Evolutionary conservation across 2,113 vertebrate species (phyloP).

Genomic region (Otus sunia): DNA sequence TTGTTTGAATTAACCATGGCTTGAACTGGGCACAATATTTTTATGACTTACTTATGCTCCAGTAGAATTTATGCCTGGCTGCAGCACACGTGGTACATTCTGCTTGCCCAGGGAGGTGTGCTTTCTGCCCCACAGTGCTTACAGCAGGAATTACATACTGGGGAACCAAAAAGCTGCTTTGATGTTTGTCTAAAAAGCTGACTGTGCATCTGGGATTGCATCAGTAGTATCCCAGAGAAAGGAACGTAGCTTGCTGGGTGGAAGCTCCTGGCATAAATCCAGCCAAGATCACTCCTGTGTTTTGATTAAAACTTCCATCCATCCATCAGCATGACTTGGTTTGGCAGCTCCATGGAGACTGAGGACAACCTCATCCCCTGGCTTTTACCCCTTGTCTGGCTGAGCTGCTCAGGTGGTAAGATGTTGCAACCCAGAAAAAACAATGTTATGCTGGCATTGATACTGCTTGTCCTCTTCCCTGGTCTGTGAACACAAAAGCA

Average conservation of each 20-base stretch:
- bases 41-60: neutral
- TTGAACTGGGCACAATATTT: neutral
- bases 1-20: slow-evolving; percentile 11
- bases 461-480: neutral
- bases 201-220: neutral
- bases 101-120: neutral
- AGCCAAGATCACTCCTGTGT: neutral
- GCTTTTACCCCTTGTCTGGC: neutral
- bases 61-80: neutral
- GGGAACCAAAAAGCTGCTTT: neutral
- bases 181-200: neutral
- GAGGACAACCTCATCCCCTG: neutral
- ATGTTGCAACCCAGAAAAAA: neutral
- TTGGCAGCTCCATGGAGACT: neutral
- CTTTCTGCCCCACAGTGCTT: neutral
- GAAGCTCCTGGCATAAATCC: neutral
- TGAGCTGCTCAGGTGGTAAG: neutral
- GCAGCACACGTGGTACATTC: accelerated
- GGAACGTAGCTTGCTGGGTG: neutral
- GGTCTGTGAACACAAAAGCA: neutral
- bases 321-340: neutral
- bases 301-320: neutral
- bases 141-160: neutral
- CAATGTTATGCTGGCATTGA: neutral
- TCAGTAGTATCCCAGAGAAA: neutral